Conservation (phyloP, 2,113 vertebrate species). For the Corydoras sp. region DNA sequence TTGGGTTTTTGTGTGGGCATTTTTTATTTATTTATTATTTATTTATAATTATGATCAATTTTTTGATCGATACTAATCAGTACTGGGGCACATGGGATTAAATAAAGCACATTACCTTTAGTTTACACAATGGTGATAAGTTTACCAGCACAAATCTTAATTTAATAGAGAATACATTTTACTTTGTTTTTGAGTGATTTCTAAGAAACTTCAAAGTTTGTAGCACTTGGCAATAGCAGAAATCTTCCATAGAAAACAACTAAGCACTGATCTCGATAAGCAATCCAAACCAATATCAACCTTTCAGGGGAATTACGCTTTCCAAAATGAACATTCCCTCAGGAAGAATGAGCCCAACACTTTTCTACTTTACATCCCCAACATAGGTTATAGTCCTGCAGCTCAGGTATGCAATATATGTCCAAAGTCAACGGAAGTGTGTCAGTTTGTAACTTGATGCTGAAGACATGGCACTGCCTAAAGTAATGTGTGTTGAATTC, state of each 20-base stretch:
- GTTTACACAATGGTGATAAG: conserved; percentile 32
- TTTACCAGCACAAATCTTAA: conserved; percentile 30
- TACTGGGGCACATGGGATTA: neutral
- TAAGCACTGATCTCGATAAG: conserved; percentile 42
- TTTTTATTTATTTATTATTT: conserved; percentile 10
- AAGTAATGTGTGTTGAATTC: conserved; percentile 40
- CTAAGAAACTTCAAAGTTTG: conserved; percentile 20
- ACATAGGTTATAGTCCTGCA: conserved; percentile 51
- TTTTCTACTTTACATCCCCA: conserved; percentile 30
- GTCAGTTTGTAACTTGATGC: conserved; percentile 45
- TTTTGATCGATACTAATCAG: no score
- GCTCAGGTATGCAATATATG: conserved; percentile 60
- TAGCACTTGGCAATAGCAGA: conserved; percentile 29
- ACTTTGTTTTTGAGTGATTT: conserved; percentile 18
- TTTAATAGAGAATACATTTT: conserved; percentile 22
- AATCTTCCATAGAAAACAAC: conserved; percentile 32
- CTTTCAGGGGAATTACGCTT: conserved; percentile 42
- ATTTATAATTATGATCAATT: no score
- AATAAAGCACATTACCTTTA: conserved; percentile 34
- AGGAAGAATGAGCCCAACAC: conserved; percentile 40
- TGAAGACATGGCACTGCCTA: conserved; percentile 48
- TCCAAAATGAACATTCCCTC: conserved; percentile 43
- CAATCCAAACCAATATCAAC: conserved; percentile 41
- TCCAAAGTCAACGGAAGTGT: conserved; percentile 47
- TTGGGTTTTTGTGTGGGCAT: conserved; percentile 50